Percentiles rank a stretch among this genome's conserved stretches.
Evolutionary conservation across 2,888 invertebrate genomes (phyloP).

Genomic region (Acrocyrtus sp.): DNA sequence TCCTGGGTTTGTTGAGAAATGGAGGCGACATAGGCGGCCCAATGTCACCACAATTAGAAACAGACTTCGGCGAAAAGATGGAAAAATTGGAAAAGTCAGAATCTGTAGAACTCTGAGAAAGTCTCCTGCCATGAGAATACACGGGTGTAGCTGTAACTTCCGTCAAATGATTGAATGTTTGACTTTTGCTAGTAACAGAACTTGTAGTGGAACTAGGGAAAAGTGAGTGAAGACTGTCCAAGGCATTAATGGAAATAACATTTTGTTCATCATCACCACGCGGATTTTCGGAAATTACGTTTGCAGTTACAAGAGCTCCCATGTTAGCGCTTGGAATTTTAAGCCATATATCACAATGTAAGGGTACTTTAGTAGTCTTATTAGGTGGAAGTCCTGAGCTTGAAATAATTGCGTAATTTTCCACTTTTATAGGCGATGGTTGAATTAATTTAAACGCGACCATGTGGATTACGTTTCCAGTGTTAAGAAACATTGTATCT

Average conservation of each 20-base stretch:
- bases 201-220: conserved; percentile 19
- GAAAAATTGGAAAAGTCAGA: conserved; percentile 43
- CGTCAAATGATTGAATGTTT: not conserved
- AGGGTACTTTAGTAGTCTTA: conserved; percentile 31
- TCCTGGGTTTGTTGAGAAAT: conserved; percentile 33
- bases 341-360: conserved; percentile 57
- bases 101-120: conserved; percentile 52
- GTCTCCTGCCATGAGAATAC: conserved; percentile 34
- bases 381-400: conserved; percentile 16
- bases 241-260: conserved; percentile 34
- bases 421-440: conserved; percentile 43
- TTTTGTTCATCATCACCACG: conserved; percentile 30
- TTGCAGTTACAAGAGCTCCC: conserved; percentile 8
- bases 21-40: conserved; percentile 38
- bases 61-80: conserved; percentile 37
- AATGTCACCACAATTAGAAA: conserved; percentile 14
- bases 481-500: conserved; percentile 80
- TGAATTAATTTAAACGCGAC: conserved; percentile 72
- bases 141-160: not conserved
- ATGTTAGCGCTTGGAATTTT: conserved; percentile 39
- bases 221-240: conserved; percentile 16
- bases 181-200: conserved; percentile 7
- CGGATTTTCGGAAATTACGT: conserved; percentile 1
- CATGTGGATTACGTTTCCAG: conserved; percentile 86
- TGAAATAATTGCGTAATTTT: conserved; percentile 47